Percentiles rank a stretch among this genome's conserved stretches.
Conservation (phyloP, 2,888 invertebrate species). For the Hemistola chrysoprasaria region DNA sequence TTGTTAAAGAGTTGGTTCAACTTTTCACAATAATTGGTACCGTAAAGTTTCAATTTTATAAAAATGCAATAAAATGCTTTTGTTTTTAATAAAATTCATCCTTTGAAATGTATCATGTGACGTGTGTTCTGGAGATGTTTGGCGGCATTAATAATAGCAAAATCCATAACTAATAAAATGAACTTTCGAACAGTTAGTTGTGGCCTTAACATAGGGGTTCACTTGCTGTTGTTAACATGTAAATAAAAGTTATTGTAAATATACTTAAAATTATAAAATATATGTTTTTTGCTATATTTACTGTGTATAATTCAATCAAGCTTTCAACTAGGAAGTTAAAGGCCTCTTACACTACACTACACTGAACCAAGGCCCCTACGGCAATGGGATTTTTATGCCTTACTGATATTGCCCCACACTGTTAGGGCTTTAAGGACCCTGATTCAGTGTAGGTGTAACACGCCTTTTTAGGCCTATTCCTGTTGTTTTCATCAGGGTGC, state of each 20-base stretch:
- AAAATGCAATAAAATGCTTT: neutral
- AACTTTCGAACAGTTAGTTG: slow-evolving; percentile 64
- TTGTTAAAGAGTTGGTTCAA: too few relatives aligned
- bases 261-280: slow-evolving; percentile 79
- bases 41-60: slow-evolving; percentile 44
- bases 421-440: too few relatives aligned
- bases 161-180: slow-evolving; percentile 51
- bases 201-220: slow-evolving; percentile 64
- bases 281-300: slow-evolving; percentile 77
- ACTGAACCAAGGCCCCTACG: too few relatives aligned
- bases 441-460: too few relatives aligned
- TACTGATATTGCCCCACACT: too few relatives aligned
- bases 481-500: too few relatives aligned
- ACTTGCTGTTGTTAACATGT: slow-evolving; percentile 80
- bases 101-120: slow-evolving; percentile 14
- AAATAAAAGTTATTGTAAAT: slow-evolving; percentile 82
- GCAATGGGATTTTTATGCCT: too few relatives aligned
- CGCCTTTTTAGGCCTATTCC: too few relatives aligned
- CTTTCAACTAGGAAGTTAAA: too few relatives aligned
- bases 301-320: slow-evolving; percentile 42
- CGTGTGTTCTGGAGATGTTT: slow-evolving; percentile 10
- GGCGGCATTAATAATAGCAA: slow-evolving; percentile 12
- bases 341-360: too few relatives aligned
- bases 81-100: slow-evolving; percentile 15
- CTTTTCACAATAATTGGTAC: slow-evolving; percentile 35